Conservation (phyloP, 37 sponge, comb jelly and placozoan genomes). For the Agelas oroides region DNA sequence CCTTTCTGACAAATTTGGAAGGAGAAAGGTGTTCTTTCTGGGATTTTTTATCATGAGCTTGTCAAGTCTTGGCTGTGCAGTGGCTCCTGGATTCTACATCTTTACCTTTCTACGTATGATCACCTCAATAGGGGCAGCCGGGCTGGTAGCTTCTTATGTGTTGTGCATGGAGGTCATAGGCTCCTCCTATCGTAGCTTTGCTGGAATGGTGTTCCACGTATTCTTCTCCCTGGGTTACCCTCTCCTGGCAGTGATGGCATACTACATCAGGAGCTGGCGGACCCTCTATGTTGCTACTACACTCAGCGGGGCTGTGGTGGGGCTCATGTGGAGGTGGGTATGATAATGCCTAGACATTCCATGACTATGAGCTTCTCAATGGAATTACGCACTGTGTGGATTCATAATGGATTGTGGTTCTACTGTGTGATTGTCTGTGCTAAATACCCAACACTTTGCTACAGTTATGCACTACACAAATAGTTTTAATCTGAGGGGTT, state of each 20-base stretch:
- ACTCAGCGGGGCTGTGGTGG: not conserved
- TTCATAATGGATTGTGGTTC: too few relatives aligned
- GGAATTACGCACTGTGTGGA: too few relatives aligned
- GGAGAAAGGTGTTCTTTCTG: conserved; percentile 25
- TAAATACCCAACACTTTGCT: not conserved
- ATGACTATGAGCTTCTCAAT: too few relatives aligned
- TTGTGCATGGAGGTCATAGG: conserved; percentile 33
- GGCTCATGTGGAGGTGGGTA: conserved; percentile 5
- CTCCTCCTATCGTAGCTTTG: not conserved
- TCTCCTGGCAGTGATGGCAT: conserved; percentile 16
- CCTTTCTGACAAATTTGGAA: conserved; percentile 29
- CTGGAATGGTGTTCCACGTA: not conserved
- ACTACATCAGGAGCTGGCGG: conserved; percentile 25
- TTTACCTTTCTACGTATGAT: conserved; percentile 5
- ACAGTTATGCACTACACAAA: too few relatives aligned
- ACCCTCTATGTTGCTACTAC: not conserved
- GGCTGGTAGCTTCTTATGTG: not conserved
- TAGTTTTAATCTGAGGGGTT: too few relatives aligned
- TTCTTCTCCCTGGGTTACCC: conserved; percentile 16
- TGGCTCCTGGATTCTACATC: not conserved
- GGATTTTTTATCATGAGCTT: not conserved
- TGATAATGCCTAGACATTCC: too few relatives aligned
- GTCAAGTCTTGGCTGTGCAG: not conserved
- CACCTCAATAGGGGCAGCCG: not conserved
- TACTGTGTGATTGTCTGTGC: not conserved